These are phyloP conservation scores for Liodrosophila aerea DNA, from an alignment of 2,888 invertebrate species.

Conservation along the genomic window DNA sequence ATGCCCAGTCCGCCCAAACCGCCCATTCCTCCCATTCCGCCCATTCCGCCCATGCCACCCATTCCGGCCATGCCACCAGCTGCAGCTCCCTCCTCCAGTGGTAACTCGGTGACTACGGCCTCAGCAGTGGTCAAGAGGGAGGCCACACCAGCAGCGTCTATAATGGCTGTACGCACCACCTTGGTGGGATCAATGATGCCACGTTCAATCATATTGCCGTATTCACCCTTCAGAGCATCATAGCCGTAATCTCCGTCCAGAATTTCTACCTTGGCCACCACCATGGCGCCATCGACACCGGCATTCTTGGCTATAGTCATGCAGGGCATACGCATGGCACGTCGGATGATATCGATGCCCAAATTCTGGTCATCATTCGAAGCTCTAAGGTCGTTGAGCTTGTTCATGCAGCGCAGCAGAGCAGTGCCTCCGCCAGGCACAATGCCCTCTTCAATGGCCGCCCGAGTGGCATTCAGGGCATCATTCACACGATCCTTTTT, in stretches of 20 bases:
- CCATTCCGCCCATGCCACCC: conserved; percentile 42
- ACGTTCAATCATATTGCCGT: conserved; percentile 95
- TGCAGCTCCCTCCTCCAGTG: conserved; percentile 89
- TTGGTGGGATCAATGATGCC: conserved; percentile 99
- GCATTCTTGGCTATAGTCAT: conserved; percentile 96
- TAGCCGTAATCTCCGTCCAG: conserved; percentile 91
- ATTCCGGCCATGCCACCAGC: conserved; percentile 52
- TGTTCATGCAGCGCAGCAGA: conserved; percentile 90
- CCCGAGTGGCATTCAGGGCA: conserved; percentile 95
- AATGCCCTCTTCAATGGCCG: conserved; percentile 97
- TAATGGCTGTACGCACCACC: conserved; percentile 93
- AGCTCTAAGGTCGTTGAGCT: conserved; percentile 86
- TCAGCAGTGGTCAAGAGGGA: conserved; percentile 97
- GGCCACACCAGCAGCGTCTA: conserved; percentile 98
- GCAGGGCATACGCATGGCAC: conserved; percentile 94
- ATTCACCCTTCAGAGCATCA: conserved; percentile 94
- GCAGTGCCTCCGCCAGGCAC: conserved; percentile 98
- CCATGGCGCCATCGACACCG: conserved; percentile 94
- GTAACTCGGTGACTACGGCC: conserved; percentile 97
- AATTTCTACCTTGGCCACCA: conserved; percentile 95
- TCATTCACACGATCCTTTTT: conserved; percentile 97
- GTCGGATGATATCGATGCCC: conserved; percentile 93
- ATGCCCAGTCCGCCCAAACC: conserved; percentile 58
- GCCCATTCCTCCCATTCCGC: conserved; percentile 50
- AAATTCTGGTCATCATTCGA: conserved; percentile 86